phyloP scores from a whole-genome alignment of 2,113 vertebrate species.

The Irena cyanogastra region DNA sequence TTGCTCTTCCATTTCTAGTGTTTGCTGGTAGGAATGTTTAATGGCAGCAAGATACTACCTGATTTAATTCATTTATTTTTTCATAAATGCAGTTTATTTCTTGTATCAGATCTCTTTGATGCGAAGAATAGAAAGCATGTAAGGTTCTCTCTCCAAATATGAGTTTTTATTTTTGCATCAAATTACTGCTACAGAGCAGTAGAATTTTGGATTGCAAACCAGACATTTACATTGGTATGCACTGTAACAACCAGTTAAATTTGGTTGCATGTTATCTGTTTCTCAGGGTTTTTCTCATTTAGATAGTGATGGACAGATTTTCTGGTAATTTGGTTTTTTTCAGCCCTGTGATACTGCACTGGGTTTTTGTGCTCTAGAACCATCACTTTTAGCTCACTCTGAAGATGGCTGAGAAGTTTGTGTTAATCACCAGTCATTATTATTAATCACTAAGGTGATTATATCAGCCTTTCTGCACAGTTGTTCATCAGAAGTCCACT shows the following conservation, averaged over 20 bases:
- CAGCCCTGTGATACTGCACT: neutral
- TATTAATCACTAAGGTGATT: neutral
- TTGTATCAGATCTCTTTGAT: neutral
- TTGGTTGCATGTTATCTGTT: neutral
- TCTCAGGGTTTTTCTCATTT: neutral
- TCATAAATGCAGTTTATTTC: neutral
- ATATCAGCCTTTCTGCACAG: neutral
- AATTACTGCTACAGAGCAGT: neutral
- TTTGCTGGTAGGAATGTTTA: neutral
- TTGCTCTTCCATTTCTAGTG: neutral
- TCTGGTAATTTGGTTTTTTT: neutral
- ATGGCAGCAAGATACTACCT: neutral
- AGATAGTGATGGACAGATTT: neutral
- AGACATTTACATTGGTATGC: neutral
- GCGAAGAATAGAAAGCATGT: neutral
- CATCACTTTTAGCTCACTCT: neutral
- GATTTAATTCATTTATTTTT: neutral
- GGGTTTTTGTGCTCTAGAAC: neutral
- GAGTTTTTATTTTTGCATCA: neutral
- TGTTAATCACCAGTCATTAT: neutral
- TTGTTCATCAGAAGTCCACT: neutral
- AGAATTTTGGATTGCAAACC: neutral
- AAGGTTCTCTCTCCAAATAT: neutral
- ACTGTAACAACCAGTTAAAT: neutral
- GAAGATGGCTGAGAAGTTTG: neutral